Conservation (phyloP, 2,797 vertebrate genomes). For the Chaunax sp. region DNA sequence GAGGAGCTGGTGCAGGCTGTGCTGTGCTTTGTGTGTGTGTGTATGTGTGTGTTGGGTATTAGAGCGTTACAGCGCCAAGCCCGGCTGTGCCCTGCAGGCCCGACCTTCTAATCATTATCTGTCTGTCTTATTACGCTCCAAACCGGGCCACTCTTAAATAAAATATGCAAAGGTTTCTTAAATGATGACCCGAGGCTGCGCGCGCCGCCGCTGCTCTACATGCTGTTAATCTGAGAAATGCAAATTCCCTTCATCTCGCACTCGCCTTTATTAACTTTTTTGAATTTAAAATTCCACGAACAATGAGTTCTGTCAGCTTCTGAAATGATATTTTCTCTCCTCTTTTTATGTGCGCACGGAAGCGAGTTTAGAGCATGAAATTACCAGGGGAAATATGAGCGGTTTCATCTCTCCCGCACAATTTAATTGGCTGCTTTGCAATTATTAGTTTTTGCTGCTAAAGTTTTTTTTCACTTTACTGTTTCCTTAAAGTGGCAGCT, state of each 20-base stretch:
- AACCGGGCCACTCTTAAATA: slow-evolving; percentile 99
- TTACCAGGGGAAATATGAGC: slow-evolving; percentile 99
- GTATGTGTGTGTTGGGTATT: slow-evolving; percentile 81
- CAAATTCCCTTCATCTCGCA: slow-evolving; percentile 99
- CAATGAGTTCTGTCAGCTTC: slow-evolving; percentile 99
- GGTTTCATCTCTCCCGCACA: slow-evolving; percentile 99
- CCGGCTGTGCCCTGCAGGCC: slow-evolving; percentile 98
- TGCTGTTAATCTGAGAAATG: slow-evolving; percentile 99
- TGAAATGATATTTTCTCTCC: slow-evolving; percentile 99
- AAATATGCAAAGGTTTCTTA: slow-evolving; percentile 99
- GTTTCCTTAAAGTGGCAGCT: slow-evolving; percentile 98
- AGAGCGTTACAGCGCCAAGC: slow-evolving; percentile 89
- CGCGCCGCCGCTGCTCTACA: slow-evolving; percentile 99
- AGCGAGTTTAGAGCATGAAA: slow-evolving; percentile 99
- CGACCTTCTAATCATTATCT: slow-evolving; percentile 99
- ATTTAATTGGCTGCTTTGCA: slow-evolving; percentile 99
- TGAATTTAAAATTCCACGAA: slow-evolving; percentile 99
- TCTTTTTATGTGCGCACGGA: slow-evolving; percentile 93
- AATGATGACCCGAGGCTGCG: slow-evolving; percentile 99
- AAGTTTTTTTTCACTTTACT: slow-evolving; percentile 97
- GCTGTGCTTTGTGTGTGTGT: slow-evolving; percentile 83
- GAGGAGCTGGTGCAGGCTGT: slow-evolving; percentile 93
- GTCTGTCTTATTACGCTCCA: slow-evolving; percentile 99
- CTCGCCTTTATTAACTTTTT: slow-evolving; percentile 99
- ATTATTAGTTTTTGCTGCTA: slow-evolving; percentile 99